Base-by-base conservation (phyloP, 2,888 invertebrate species). In the Listrodromus nycthemerus region DNA sequence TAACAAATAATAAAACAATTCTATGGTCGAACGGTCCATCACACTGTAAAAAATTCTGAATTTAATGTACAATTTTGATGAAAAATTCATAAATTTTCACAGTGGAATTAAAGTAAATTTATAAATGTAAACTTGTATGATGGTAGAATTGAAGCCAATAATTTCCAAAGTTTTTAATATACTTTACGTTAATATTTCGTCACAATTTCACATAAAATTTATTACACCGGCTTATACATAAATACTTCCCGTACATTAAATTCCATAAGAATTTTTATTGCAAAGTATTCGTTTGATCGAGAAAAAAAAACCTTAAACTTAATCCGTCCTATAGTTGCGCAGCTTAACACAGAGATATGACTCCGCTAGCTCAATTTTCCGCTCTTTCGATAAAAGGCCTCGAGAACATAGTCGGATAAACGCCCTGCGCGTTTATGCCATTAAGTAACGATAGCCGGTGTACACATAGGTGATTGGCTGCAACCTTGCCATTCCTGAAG, bases 401-500 rank as follows among this genome's bases (percentile, higher is more conserved):
- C 58, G 27, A 30, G 58, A 30, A 41, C 3, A 61, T n/a, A 16
- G 30, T 61, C 27, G 6, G 61, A 1, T 61, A 30, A 45, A 61
- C 30, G 61, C 27, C 30, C 30, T 30, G 30, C 27, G 6, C 27
- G 8, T 27, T 61, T n/a, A 30, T 16, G 61, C 27, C 6, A 6
- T 61, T 61, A 30, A 30, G 27, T 30, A 61, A 24, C 61, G 27
- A 30, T 7, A 24, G 61, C 7, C 27, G 45, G 13, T 10, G 5
- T 30, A n/a, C 27, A 30, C 33, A 41, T 74, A 50, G 55, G 81
- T 73, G 82, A 78, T 73, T 74, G 65, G 24, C 70, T 63, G 58
- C 69, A 77, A 70, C 82, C 85, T 85, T 84, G 85, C 70, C 76
- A 82, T 86, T 80, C 75, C 61, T n/a, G 41, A 41, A 71, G 78